These are phyloP conservation scores for Mustela nigripes DNA, from an alignment of 2,113 vertebrate genomes.

Conservation along the genomic window DNA sequence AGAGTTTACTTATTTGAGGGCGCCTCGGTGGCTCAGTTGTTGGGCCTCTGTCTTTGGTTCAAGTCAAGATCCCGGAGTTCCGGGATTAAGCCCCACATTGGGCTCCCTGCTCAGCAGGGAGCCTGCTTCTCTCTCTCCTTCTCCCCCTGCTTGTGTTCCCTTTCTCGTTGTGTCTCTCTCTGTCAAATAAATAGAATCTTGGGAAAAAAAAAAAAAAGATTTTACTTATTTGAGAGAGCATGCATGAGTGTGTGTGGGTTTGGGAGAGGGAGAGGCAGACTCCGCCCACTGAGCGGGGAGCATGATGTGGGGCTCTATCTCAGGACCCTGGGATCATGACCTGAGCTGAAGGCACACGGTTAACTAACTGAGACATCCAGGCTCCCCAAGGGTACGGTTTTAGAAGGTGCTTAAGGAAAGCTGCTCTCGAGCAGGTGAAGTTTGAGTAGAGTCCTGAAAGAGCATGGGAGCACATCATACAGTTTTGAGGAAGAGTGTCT, in stretches of 20 bases:
- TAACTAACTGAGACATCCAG: background rate
- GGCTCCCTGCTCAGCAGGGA: no score
- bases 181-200: no score
- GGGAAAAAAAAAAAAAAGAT: background rate
- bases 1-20: no score
- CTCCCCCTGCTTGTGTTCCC: no score
- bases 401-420: background rate
- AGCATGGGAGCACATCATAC: background rate
- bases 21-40: no score
- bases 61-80: no score
- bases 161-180: no score
- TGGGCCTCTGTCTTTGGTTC: no score
- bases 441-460: background rate
- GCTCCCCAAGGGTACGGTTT: background rate
- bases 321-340: background rate
- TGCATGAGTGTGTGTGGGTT: background rate
- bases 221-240: background rate
- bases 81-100: no score
- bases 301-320: background rate
- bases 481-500: background rate
- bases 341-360: background rate
- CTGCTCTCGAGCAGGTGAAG: background rate
- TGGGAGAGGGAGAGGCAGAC: background rate
- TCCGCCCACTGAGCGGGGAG: background rate
- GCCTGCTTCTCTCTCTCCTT: no score